These are phyloP conservation scores for Scelioninae gen. 2 DNA, from an alignment of 2,888 invertebrate genomes.

Conservation along the genomic window DNA sequence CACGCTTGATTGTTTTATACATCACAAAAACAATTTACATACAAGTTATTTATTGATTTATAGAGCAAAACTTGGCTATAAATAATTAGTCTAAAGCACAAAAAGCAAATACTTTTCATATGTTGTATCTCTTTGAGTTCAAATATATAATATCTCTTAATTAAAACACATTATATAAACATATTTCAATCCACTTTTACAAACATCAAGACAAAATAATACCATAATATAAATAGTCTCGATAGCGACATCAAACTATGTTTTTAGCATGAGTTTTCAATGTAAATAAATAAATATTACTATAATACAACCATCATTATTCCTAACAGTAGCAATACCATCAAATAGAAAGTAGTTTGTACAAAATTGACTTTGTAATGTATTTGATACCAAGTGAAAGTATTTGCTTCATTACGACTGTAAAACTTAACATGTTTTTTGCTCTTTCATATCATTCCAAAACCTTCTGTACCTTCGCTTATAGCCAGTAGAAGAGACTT, in stretches of 20 bases:
- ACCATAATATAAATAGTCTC: no score
- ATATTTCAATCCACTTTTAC: no score
- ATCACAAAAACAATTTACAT: conserved; percentile 28
- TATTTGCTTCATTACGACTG: conserved; percentile 40
- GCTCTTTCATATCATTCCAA: conserved; percentile 82
- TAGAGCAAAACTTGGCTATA: conserved; percentile 34
- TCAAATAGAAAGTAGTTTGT: conserved; percentile 9
- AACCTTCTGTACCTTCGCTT: conserved; percentile 96
- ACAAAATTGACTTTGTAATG: conserved; percentile 22
- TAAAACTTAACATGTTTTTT: conserved; percentile 24
- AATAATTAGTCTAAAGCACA: conserved; percentile 29
- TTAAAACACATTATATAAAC: no score
- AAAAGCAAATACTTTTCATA: conserved; percentile 39
- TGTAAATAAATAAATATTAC: no score
- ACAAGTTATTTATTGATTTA: conserved; percentile 25
- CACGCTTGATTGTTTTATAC: conserved; percentile 15
- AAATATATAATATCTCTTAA: conserved; percentile 6
- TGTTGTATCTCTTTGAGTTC: conserved; percentile 14
- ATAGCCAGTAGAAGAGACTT: conserved; percentile 92
- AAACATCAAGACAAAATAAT: no score
- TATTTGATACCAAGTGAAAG: conserved; percentile 37
- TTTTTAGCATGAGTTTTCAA: no score
- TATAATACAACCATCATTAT: no score
- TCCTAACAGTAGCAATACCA: neutral
- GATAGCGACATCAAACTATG: no score